Percentiles rank a stretch among this genome's conserved stretches.
Conservation (phyloP, 2,888 invertebrate genomes). For the Drosophila macrospina region DNA sequence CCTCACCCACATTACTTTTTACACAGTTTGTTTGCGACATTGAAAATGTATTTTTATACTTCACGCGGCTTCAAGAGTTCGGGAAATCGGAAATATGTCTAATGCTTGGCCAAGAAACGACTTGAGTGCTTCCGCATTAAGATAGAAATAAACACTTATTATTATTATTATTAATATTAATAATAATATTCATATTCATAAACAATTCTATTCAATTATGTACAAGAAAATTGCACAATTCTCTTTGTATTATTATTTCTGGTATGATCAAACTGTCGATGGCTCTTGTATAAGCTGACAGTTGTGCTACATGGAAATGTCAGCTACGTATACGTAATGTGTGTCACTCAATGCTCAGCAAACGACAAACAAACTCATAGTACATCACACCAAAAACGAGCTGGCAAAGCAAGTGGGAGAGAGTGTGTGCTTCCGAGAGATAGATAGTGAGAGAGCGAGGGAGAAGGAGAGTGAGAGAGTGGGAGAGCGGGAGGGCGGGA, state of each 20-base stretch:
- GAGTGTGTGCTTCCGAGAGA: neutral
- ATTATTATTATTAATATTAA: too few relatives aligned
- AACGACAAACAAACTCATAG: slow-evolving; percentile 15
- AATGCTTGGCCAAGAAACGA: slow-evolving; percentile 11
- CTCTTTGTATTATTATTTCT: neutral
- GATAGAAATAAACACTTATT: neutral
- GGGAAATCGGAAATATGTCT: slow-evolving; percentile 17
- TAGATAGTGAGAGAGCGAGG: neutral
- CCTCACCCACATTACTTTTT: slow-evolving; percentile 72
- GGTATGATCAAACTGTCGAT: slow-evolving; percentile 1
- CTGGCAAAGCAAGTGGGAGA: neutral
- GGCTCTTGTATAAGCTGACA: slow-evolving; percentile 24
- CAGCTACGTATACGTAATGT: slow-evolving; percentile 22
- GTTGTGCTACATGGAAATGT: slow-evolving; percentile 28
- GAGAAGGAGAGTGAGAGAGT: neutral
- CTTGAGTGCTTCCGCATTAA: slow-evolving; percentile 20
- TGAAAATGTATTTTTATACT: slow-evolving; percentile 61
- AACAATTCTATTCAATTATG: neutral
- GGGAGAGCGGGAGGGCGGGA: slow-evolving; percentile 8
- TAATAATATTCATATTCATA: too few relatives aligned
- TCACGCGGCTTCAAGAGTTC: slow-evolving; percentile 16
- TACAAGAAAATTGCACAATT: neutral
- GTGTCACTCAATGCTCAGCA: slow-evolving; percentile 25
- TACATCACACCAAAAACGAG: neutral
- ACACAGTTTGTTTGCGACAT: slow-evolving; percentile 52